These are phyloP conservation scores for Sebastes aleutianus DNA, from an alignment of 2,797 vertebrate species.

Conservation along the genomic window DNA sequence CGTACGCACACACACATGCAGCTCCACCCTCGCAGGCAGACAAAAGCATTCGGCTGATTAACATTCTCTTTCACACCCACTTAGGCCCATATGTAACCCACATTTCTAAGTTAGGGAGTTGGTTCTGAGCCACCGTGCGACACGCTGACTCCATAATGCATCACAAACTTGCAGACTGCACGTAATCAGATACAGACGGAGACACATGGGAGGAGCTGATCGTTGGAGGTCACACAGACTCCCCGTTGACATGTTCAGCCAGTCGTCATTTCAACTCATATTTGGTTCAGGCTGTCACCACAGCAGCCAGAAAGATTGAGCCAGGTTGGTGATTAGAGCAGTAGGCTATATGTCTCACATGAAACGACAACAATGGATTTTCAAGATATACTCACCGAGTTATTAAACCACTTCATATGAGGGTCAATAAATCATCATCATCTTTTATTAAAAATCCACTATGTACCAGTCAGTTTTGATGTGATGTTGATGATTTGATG, in stretches of 20 bases:
- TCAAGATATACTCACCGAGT: not conserved
- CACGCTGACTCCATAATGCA: slow-evolving; percentile 32
- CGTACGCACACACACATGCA: not conserved
- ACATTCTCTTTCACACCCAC: slow-evolving; percentile 66
- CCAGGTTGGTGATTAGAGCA: not conserved
- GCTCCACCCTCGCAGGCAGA: slow-evolving; percentile 35
- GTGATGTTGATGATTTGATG: not conserved
- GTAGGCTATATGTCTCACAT: not conserved
- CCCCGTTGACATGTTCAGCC: not conserved
- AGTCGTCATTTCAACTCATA: slow-evolving; percentile 3
- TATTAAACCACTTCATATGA: not conserved
- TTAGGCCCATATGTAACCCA: slow-evolving; percentile 50
- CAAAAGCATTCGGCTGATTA: slow-evolving; percentile 54
- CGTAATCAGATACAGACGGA: slow-evolving; percentile 44
- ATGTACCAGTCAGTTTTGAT: not conserved
- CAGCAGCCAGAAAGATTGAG: not conserved
- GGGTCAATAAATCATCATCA: not conserved
- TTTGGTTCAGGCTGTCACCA: not conserved
- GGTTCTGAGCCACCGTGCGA: slow-evolving; percentile 14
- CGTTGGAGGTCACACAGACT: not conserved
- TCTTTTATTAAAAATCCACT: slow-evolving; percentile 11
- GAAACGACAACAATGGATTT: not conserved
- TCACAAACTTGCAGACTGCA: slow-evolving; percentile 29
- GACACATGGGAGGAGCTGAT: slow-evolving; percentile 23
- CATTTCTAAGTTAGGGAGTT: slow-evolving; percentile 35